Base-by-base conservation (phyloP, 2,113 vertebrate genomes). In the Pandion haliaetus region DNA sequence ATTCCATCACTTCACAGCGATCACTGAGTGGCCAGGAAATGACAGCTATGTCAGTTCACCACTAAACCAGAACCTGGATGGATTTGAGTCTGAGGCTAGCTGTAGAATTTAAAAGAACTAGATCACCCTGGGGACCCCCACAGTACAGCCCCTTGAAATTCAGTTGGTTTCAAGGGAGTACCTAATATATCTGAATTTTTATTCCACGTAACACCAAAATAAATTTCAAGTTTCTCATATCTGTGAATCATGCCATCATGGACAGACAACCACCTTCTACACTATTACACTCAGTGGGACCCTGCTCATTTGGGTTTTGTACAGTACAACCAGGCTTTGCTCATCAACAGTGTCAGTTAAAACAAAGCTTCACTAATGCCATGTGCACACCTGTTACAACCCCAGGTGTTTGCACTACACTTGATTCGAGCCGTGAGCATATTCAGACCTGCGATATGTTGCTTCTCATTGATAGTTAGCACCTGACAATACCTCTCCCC, bases 311-410 rank as follows among this genome's bases (percentile, higher is more conserved):
- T 4, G 16, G 44, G 34, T 18, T 36, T 45, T 66, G 31, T 16
- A 36, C 19, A 54, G 32, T 12, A 55, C 40, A 71, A 10, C 17
- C n/a, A 87, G 49, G 55, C 32, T 82, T 76, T 77, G 36, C 12
- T 14, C 40, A 71, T 32, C 32, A 59, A 28, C 10, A 49, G 23
- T 9, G 28, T 13, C 72, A 80, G n/a, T 20, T 58, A 65, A 85
- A 78, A 38, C n/a, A 71, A 76, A 85, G 40, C 50, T 72, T 54
- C 63, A 20, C 23, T 62, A 25, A 52, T 24, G 26, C 47, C 66
- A 73, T 0, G 0, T 18, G 38, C 45, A 67, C 17, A 18, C 42
- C n/a, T 72, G 50, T 36, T 1, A 1, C 52, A 71, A 15, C 17
- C 4, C 32, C 36, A 11, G 29, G 42, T 28, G 18, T 24, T 34